Percentiles rank a stretch among this genome's conserved stretches.
These are phyloP conservation scores for Chelonus insularis DNA, from an alignment of 1,140 invertebrate genomes.

Conservation along the genomic window DNA sequence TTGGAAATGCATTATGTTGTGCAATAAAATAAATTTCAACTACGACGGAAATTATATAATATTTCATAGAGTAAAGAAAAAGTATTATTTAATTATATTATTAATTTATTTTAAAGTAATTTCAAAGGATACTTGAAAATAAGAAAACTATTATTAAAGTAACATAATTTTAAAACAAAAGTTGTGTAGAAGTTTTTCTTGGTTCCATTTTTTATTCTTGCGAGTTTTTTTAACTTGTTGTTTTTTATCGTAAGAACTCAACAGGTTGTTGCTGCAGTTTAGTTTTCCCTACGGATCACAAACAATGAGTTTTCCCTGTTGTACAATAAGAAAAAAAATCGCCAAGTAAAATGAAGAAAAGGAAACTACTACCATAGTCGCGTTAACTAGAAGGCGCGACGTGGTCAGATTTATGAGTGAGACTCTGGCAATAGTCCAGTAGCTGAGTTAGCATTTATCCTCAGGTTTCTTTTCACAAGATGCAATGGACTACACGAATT, in stretches of 20 bases:
- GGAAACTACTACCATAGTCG: slow-evolving; percentile 39
- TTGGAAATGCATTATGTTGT: too few relatives aligned
- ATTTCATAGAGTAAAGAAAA: too few relatives aligned
- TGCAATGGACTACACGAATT: slow-evolving; percentile 40
- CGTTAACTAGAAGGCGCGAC: slow-evolving; percentile 44
- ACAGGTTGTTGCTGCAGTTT: slow-evolving; percentile 22
- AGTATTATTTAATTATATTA: too few relatives aligned
- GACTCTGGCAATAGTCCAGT: slow-evolving; percentile 51
- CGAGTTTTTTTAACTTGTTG: background rate
- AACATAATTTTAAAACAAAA: too few relatives aligned
- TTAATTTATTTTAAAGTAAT: too few relatives aligned
- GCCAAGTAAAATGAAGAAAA: background rate
- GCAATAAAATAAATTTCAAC: too few relatives aligned
- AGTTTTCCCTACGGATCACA: background rate
- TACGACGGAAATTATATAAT: too few relatives aligned
- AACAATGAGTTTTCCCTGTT: slow-evolving; percentile 6
- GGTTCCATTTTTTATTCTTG: too few relatives aligned
- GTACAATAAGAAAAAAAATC: slow-evolving; percentile 1
- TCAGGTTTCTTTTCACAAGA: slow-evolving; percentile 36
- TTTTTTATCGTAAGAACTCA: slow-evolving; percentile 13
- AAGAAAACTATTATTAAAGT: too few relatives aligned
- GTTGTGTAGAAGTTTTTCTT: too few relatives aligned
- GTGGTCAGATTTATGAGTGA: slow-evolving; percentile 55
- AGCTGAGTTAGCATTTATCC: slow-evolving; percentile 51
- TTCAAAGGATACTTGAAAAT: too few relatives aligned